Base-by-base conservation (phyloP, 1,140 invertebrate species). In the Polypedilum vanderplanki region DNA sequence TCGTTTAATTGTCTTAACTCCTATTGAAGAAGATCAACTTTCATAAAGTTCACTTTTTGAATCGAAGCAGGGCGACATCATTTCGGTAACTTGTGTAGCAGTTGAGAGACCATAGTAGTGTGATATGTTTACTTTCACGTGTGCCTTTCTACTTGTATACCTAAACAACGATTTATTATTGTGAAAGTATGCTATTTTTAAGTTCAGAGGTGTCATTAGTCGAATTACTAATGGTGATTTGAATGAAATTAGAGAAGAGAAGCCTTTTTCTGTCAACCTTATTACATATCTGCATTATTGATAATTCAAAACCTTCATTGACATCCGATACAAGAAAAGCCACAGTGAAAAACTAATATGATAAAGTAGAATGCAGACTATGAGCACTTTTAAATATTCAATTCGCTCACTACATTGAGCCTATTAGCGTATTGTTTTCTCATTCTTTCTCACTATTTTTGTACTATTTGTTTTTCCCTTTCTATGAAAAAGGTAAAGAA, bases 321-420 rank as follows among this genome's bases (percentile, higher is more conserved):
- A 70, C 65, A 70, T 70, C 9, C 65, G 65, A 70, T 70, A 70
- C 65, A 18, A 20, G 24, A 67, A 20, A 10, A 18, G 65, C 65
- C 17, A 70, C 4, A 57, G n/a, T n/a, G 46, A 57, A n/a, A 22
- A 70, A 70, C 65, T 70, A 70, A 70, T 70, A 17, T 70, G 65
- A 70, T 70, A 70, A 70, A 70, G 17, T n/a, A 18, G 9, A 15
- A 57, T 70, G 17, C 7, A 22, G 15, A 33, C 24, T 33, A 33
- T 33, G 24, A 70, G 17, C 65, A 70, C 17, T 70, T 70, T 70
- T 20, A 70, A 20, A 70, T 70, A 70, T 70, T 70, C 65, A 70
- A 70, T 70, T 70, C 17, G 17, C 18, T 70, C 20, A 20, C 15
- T 70, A 70, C 46, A 15, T 57, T 67, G n/a, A 70, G 65, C 65